Percentiles rank a stretch among this genome's conserved stretches.
These are phyloP conservation scores for Diachasma alloeum DNA, from an alignment of 1,140 invertebrate species.

Conservation along the genomic window DNA sequence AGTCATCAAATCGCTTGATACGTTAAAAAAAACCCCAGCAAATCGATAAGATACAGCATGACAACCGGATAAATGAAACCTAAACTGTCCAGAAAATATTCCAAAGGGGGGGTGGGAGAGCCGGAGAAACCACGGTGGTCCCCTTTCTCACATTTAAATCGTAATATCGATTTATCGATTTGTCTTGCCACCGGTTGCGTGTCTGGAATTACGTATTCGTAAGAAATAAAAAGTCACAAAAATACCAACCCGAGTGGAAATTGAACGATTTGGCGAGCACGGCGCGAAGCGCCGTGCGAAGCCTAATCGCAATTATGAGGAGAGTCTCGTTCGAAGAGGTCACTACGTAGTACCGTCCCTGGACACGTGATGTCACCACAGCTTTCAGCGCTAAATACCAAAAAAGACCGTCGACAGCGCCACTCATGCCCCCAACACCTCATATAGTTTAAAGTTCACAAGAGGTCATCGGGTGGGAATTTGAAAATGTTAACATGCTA, in stretches of 20 bases:
- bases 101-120: neutral
- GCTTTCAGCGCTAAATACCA: too few relatives aligned
- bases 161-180: conserved; percentile 7
- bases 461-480: too few relatives aligned
- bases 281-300: too few relatives aligned
- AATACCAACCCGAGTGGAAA: neutral
- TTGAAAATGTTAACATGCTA: too few relatives aligned
- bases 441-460: too few relatives aligned
- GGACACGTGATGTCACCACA: too few relatives aligned
- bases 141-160: neutral
- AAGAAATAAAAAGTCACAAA: neutral
- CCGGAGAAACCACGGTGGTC: neutral
- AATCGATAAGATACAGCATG: neutral
- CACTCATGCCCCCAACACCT: too few relatives aligned
- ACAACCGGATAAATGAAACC: neutral
- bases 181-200: conserved; percentile 6
- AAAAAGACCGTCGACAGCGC: too few relatives aligned
- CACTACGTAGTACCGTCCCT: too few relatives aligned
- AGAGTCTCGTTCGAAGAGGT: too few relatives aligned
- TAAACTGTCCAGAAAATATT: neutral
- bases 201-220: neutral
- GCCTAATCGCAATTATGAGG: too few relatives aligned
- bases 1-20: neutral
- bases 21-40: neutral
- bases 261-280: too few relatives aligned